A percentile compares a stretch with the other conserved stretches of the same genome.
phyloP scores from a whole-genome alignment of 2,113 vertebrate species.

The Dipodomys stephensi region DNA sequence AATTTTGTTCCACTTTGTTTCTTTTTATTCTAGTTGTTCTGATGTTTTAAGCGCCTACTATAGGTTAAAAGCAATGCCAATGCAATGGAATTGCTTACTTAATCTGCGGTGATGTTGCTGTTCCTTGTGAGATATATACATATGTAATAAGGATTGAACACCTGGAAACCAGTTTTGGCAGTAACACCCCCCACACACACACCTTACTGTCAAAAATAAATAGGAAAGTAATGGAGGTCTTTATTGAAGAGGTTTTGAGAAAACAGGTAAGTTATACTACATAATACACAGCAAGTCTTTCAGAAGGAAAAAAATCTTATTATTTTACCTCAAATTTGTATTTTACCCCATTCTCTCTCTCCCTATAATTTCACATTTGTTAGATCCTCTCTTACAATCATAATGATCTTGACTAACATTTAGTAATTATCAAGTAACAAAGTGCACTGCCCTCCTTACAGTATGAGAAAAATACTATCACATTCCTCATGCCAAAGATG shows the following conservation, averaged over 20 bases:
- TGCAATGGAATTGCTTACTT: background rate
- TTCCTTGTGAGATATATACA: background rate
- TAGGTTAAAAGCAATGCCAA: background rate
- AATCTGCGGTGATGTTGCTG: background rate
- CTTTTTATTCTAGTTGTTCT: background rate
- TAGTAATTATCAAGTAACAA: background rate
- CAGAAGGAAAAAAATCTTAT: background rate
- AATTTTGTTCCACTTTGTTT: background rate
- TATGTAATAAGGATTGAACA: background rate
- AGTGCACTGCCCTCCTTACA: background rate
- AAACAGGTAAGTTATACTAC: background rate
- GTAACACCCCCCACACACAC: background rate
- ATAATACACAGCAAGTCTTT: background rate
- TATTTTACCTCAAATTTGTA: background rate
- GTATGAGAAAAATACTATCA: background rate
- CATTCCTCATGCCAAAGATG: conserved; percentile 15
- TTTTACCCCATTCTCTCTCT: background rate
- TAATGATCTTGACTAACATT: background rate
- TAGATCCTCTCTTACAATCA: background rate
- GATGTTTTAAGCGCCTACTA: background rate
- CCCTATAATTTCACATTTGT: background rate
- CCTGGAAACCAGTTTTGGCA: background rate
- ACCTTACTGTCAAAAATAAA: background rate
- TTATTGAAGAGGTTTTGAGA: background rate
- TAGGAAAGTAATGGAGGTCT: background rate